These are phyloP conservation scores for Orchesellides sinensis DNA, from an alignment of 2,888 invertebrate species.

Conservation along the genomic window DNA sequence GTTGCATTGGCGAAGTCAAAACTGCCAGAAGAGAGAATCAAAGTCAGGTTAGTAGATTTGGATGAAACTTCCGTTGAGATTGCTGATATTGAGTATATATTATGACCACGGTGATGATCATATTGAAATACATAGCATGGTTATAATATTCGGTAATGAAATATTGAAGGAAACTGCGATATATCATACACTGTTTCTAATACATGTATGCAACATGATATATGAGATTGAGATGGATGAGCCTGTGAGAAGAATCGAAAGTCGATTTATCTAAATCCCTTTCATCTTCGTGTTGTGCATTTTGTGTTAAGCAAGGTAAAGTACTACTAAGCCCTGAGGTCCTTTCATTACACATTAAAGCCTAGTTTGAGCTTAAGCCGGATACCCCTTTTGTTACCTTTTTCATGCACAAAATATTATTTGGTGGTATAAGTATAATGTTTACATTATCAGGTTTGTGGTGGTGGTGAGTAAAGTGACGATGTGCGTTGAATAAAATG, in stretches of 20 bases:
- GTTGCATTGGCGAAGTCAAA: background rate
- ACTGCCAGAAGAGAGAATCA: constrained; percentile 27
- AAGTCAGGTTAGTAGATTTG: constrained; percentile 42
- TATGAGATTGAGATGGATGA: no score
- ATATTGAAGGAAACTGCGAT: no score
- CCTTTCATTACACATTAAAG: constrained; percentile 1
- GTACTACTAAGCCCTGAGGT: constrained; percentile 22
- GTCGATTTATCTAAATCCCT: constrained; percentile 27
- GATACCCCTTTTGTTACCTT: constrained; percentile 23
- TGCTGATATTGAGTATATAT: constrained; percentile 23
- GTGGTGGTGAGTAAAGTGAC: background rate
- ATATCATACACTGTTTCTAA: background rate
- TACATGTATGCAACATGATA: background rate
- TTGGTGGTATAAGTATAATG: constrained; percentile 22
- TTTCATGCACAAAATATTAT: constrained; percentile 34
- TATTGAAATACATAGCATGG: no score
- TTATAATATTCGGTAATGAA: no score
- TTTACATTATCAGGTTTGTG: background rate
- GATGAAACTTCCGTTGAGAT: background rate
- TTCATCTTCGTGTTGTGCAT: constrained; percentile 5
- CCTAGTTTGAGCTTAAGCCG: constrained; percentile 18
- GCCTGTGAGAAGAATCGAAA: constrained; percentile 53
- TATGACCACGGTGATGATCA: no score
- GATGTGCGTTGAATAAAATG: constrained; percentile 36
- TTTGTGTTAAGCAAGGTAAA: constrained; percentile 31